Evolutionary conservation across 2,797 vertebrate genomes (phyloP).

Genomic region (Tinamus major): DNA sequence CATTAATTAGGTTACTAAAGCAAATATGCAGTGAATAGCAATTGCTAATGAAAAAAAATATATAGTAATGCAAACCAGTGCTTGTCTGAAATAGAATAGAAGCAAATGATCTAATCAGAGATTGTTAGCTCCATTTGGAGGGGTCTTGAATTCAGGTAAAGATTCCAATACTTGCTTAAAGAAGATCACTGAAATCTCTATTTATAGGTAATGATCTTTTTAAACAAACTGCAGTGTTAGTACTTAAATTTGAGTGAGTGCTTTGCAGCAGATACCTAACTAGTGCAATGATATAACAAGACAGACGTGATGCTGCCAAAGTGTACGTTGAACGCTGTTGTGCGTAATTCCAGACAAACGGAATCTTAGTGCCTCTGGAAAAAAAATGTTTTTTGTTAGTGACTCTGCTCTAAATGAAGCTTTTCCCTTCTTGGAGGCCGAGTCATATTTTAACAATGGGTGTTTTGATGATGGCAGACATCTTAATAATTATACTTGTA

Average conservation of each 20-base stretch:
- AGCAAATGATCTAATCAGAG: constrained; percentile 72
- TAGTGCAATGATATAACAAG: neutral
- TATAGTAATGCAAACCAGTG: constrained; percentile 39
- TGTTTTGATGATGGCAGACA: constrained; percentile 24
- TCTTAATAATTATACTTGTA: constrained; percentile 31
- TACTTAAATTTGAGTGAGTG: neutral
- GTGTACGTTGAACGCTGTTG: neutral
- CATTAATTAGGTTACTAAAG: constrained; percentile 57
- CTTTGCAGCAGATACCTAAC: neutral
- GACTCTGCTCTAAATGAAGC: neutral
- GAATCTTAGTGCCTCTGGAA: neutral
- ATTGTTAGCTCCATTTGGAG: constrained; percentile 74
- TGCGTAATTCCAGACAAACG: neutral
- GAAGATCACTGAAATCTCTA: constrained; percentile 57
- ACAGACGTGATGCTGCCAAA: neutral
- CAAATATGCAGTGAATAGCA: constrained; percentile 63
- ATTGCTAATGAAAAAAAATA: constrained; percentile 47
- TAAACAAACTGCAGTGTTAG: neutral
- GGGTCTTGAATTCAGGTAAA: constrained; percentile 75
- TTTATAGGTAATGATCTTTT: constrained; percentile 38
- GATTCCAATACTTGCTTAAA: constrained; percentile 66
- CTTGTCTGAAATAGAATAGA: constrained; percentile 63
- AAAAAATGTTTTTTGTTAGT: neutral
- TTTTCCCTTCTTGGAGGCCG: neutral
- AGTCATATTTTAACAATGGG: constrained; percentile 25